Base-by-base conservation (phyloP, 2,797 vertebrate species). In the Phaenicophaeus curvirostris region DNA sequence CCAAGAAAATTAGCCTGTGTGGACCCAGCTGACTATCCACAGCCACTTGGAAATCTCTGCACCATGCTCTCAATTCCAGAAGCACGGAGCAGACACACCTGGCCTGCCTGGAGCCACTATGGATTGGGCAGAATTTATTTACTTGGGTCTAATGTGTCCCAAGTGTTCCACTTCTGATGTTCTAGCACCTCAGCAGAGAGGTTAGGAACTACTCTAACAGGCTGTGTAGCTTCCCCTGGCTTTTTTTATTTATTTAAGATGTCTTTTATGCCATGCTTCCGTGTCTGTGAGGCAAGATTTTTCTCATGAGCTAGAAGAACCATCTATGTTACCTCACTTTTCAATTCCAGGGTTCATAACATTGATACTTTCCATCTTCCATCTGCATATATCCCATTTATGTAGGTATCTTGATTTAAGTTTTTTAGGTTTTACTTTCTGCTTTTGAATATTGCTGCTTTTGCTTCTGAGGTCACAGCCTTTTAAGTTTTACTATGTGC, bases 61-160 rank as follows among this genome's bases (percentile, higher is more conserved):
- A 96, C 93, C 95, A 84, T 96, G 96, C 95, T 96, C 95, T 96
- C 91, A 95, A 89, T 94, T 89, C 93, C 91, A 91, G 95, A 93
- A 96, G 96, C 96, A 95, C 61, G 87, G 96, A 96, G 96, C 96
- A 95, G 96, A 96, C 93, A 89, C 91, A 93, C 90, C 95, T 96
- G 96, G 95, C 96, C 94, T 95, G 81, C 95, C 85, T 71, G 95
- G 89, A 96, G 91, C 94, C 95, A 78, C 94, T 94, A 63, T 94
- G 94, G 91, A 94, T 66, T 85, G 87, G 89, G 96, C 95, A 96
- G 87, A 74, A 54, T 94, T 95, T 94, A 90, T 96, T 94, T 89
- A 15, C 96, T 76, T 77, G 91, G 95, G 87, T 93, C 84, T 96
- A 82, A 50, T 77, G 59, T 88, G 73, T 57, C 90, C 88, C 92